Evolutionary conservation across 2,888 invertebrate genomes (phyloP).

Genomic region (Acrobasis consociella): DNA sequence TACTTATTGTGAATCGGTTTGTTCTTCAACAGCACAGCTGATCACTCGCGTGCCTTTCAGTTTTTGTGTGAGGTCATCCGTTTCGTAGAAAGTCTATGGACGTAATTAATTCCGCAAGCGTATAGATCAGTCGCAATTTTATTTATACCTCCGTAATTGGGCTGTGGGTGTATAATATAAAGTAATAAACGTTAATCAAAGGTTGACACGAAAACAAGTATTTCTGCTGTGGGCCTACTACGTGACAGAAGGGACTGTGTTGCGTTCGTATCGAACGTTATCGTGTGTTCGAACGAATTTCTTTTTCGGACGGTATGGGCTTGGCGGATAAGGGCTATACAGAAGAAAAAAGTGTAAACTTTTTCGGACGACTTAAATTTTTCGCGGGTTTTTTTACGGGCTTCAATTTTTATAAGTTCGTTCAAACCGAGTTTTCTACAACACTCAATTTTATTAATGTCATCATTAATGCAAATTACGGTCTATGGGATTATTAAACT

Average conservation of each 20-base stretch:
- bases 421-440: too few relatives aligned
- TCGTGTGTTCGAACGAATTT: too few relatives aligned
- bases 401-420: too few relatives aligned
- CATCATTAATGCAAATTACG: too few relatives aligned
- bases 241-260: not conserved
- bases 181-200: constrained; percentile 23
- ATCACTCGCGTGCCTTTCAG: constrained; percentile 4
- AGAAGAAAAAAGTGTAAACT: too few relatives aligned
- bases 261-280: not conserved
- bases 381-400: too few relatives aligned
- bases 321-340: too few relatives aligned
- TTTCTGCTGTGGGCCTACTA: constrained; percentile 11
- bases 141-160: constrained; percentile 18
- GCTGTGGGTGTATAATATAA: constrained; percentile 19
- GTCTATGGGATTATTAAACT: too few relatives aligned
- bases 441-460: too few relatives aligned
- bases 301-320: too few relatives aligned
- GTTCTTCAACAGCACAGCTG: not conserved
- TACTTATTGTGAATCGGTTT: not conserved
- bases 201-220: constrained; percentile 15
- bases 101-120: constrained; percentile 11
- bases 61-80: constrained; percentile 1
- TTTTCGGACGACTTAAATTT: too few relatives aligned
- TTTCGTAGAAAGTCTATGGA: constrained; percentile 17
- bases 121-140: constrained; percentile 19